A percentile compares a stretch with the other conserved stretches of the same genome.
Conservation (phyloP, 2,888 invertebrate genomes). For the Callosobruchus maculatus region DNA sequence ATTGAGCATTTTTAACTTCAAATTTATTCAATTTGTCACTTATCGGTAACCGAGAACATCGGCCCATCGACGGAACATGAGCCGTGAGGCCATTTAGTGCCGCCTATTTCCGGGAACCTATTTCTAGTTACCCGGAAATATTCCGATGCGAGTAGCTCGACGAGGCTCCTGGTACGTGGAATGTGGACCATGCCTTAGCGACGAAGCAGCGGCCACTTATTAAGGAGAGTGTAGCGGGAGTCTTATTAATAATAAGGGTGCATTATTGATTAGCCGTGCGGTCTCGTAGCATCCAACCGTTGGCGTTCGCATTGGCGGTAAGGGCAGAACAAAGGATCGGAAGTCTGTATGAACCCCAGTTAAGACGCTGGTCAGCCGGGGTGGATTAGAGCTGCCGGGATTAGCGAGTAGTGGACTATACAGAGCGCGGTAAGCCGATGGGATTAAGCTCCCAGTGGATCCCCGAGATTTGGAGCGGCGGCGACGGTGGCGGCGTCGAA, state of each 20-base stretch:
- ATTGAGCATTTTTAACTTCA: too few relatives aligned
- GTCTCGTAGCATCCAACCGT: not conserved
- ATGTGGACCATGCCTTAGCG: too few relatives aligned
- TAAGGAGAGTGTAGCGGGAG: slow-evolving; percentile 11
- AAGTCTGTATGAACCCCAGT: slow-evolving; percentile 51
- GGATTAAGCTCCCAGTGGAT: slow-evolving; percentile 49
- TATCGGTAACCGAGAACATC: too few relatives aligned
- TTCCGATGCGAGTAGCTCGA: not conserved
- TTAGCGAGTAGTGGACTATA: slow-evolving; percentile 52
- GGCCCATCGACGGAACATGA: too few relatives aligned
- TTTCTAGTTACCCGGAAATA: not conserved
- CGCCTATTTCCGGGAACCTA: too few relatives aligned
- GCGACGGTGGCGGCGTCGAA: slow-evolving; percentile 16
- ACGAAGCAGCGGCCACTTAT: too few relatives aligned
- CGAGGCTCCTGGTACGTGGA: not conserved
- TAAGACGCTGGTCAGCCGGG: slow-evolving; percentile 52
- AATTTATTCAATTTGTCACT: too few relatives aligned
- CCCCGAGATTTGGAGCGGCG: slow-evolving; percentile 46
- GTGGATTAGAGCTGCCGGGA: slow-evolving; percentile 51
- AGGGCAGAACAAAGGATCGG: slow-evolving; percentile 48
- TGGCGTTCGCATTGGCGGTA: not conserved
- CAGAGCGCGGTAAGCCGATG: slow-evolving; percentile 50
- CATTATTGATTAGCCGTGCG: slow-evolving; percentile 47
- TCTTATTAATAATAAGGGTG: slow-evolving; percentile 51
- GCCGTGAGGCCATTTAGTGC: too few relatives aligned